Conservation (phyloP, 23 tunicate species). For the Oikopleura vanhoeffeni region DNA sequence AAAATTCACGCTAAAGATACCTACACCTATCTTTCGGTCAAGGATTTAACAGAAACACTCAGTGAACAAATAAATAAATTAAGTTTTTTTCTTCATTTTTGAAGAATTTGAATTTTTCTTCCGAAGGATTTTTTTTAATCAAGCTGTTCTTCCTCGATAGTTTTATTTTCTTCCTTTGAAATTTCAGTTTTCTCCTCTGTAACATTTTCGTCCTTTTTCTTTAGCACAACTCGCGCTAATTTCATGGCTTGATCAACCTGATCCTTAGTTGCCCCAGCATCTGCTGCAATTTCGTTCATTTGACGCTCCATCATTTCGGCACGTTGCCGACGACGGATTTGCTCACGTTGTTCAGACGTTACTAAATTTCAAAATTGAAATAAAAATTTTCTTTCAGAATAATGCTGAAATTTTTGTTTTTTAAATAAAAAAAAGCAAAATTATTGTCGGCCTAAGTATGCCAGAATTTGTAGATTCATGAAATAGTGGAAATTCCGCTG, state of each 20-base stretch:
- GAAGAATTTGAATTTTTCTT: too few species aligned
- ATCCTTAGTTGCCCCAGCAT: not conserved
- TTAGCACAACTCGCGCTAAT: not conserved
- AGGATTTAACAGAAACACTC: too few species aligned
- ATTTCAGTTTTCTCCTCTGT: not conserved
- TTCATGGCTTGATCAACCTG: not conserved
- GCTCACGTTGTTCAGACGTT: conserved; percentile 3
- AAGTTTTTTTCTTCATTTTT: too few species aligned
- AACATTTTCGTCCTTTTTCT: not conserved
- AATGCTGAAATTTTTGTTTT: too few species aligned
- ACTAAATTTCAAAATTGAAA: not conserved
- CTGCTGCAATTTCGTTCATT: not conserved
- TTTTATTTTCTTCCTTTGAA: not conserved
- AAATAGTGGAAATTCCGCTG: too few species aligned
- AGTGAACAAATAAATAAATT: too few species aligned
- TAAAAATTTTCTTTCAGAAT: too few species aligned
- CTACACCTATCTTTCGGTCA: too few species aligned
- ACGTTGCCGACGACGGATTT: not conserved
- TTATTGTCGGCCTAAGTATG: too few species aligned
- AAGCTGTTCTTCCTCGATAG: conserved; percentile 1
- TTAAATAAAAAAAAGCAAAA: too few species aligned
- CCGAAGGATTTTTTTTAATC: not conserved
- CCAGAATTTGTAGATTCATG: too few species aligned
- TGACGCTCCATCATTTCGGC: not conserved
- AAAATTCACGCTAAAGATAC: too few species aligned